A percentile compares a stretch with the other conserved stretches of the same genome.
Conservation (phyloP, 2,888 invertebrate genomes). For the Drosophila lacicola region DNA sequence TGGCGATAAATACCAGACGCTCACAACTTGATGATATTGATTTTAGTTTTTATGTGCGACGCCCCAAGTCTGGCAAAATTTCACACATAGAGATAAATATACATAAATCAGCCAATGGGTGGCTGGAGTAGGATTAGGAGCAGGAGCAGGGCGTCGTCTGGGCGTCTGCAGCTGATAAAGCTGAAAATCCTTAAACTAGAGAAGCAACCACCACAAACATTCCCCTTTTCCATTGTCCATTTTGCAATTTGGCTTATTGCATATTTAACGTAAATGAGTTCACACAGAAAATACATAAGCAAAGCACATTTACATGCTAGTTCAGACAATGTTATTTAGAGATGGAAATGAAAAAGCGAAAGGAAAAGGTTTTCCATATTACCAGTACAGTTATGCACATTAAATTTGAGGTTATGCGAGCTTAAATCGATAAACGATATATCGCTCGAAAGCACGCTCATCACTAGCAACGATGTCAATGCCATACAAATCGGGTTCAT, state of each 20-base stretch:
- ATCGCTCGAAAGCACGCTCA: slow-evolving; percentile 5
- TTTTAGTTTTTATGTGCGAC: slow-evolving; percentile 32
- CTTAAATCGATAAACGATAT: slow-evolving; percentile 4
- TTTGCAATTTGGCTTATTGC: slow-evolving; percentile 43
- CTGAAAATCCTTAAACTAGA: slow-evolving; percentile 38
- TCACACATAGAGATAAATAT: background rate
- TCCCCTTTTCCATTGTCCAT: slow-evolving; percentile 17
- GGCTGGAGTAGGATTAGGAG: background rate
- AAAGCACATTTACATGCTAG: slow-evolving; percentile 32
- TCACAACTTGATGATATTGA: slow-evolving; percentile 47
- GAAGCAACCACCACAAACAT: slow-evolving; percentile 42
- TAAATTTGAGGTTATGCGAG: background rate
- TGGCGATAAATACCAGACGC: slow-evolving; percentile 52
- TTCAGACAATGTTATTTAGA: slow-evolving; percentile 16
- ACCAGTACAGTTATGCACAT: background rate
- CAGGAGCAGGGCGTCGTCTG: background rate
- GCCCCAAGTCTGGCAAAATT: slow-evolving; percentile 8
- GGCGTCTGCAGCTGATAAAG: slow-evolving; percentile 51
- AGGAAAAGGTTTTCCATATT: background rate
- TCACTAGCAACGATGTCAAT: slow-evolving; percentile 57
- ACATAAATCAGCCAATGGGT: slow-evolving; percentile 27
- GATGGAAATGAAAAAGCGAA: slow-evolving; percentile 7
- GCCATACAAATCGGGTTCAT: slow-evolving; percentile 70
- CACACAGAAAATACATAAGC: slow-evolving; percentile 6
- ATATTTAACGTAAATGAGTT: slow-evolving; percentile 33